Evolutionary conservation across 2,113 vertebrate genomes (phyloP).

Genomic region (Phrynocephalus versicolor): DNA sequence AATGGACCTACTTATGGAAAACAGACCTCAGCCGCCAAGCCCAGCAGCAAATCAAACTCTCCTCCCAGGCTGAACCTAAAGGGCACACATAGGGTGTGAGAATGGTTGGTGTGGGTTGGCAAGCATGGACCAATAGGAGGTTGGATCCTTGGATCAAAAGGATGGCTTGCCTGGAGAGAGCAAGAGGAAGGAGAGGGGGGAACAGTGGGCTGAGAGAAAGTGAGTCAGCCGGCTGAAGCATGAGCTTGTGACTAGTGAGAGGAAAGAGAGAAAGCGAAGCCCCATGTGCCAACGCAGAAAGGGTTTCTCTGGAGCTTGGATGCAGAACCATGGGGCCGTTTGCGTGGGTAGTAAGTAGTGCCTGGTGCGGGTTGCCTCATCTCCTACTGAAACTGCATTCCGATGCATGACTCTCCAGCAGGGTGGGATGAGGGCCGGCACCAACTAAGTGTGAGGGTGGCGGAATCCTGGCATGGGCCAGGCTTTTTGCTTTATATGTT

Average conservation of each 20-base stretch:
- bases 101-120: background rate
- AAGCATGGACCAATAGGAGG: background rate
- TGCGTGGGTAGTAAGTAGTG: background rate
- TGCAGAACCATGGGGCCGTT: background rate
- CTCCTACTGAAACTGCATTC: background rate
- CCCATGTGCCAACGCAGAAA: background rate
- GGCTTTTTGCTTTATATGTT: background rate
- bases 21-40: background rate
- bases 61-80: background rate
- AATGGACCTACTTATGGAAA: background rate
- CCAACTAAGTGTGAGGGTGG: background rate
- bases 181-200: slow-evolving; percentile 27
- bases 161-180: slow-evolving; percentile 26
- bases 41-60: background rate
- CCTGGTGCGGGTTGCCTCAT: background rate
- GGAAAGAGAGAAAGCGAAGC: background rate
- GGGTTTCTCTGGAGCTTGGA: background rate
- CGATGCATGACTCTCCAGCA: too few species aligned
- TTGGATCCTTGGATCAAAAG: background rate
- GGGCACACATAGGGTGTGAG: background rate
- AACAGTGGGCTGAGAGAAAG: background rate
- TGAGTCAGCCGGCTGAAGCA: slow-evolving; percentile 62
- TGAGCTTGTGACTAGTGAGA: background rate
- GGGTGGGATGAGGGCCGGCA: background rate
- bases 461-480: fast-evolving